Base-by-base conservation (phyloP, 2,888 invertebrate species). In the Morpho helenor region DNA sequence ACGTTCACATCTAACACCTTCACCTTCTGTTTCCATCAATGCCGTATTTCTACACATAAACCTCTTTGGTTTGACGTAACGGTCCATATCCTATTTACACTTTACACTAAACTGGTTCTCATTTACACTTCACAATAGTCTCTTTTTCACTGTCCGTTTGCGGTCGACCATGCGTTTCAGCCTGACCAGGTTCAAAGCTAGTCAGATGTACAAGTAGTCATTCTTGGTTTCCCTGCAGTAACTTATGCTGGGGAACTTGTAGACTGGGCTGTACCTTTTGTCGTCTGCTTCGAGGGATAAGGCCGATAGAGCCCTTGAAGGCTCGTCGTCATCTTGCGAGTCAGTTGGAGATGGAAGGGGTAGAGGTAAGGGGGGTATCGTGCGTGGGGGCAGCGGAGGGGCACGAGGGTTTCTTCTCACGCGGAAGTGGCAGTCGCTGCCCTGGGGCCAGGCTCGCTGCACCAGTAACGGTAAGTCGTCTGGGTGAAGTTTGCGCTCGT, bases 401-500 rank as follows among this genome's bases (percentile, higher is more conserved):
- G 96, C 96, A 71, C 96, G 94, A 0, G 95, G 95, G 86, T 96
- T 96, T 66, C 96, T 92, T 59, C 96, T 92, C 60, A 97, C 94
- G 47, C 97, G 91, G 84, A 97, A 96, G 83, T 97, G 96, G 71
- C 96, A 95, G 76, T 94, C 93, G 57, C 91, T 92, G 77, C 93
- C 93, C 7, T 93, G 83, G 59, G 93, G 92, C 94, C 95, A 94
- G 8, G 94, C 92, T 68, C 94, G 94, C 79, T 97, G 97, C 42
- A 97, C 96, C 68, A 94, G 92, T 31, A 97, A 89, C 0, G 97
- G 97, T 63, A 95, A 91, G 80, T 97, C 97, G 68, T 97, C 96
- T 0, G 96, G 96, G 81, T 97, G 96, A 44, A 97, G 85, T 85
- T 97, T 96, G 59, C 97, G 93, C 82, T 97, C 96, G 84, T 96